phyloP scores from a whole-genome alignment of 2,888 invertebrate species.

The Ptychoptera albimana region DNA sequence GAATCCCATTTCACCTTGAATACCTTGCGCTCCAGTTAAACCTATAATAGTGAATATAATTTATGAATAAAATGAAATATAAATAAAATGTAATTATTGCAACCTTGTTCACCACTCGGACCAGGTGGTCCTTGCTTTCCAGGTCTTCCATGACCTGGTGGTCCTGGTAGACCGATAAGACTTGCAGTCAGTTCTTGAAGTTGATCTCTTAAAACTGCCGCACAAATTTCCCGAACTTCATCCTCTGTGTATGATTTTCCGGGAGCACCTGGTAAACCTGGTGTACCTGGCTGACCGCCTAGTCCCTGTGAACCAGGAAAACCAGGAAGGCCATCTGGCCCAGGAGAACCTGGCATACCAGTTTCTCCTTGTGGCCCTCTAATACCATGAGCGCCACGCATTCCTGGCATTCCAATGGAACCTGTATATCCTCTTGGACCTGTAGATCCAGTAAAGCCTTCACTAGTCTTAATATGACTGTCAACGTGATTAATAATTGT shows the following conservation, averaged over 20 bases:
- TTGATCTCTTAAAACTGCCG: constrained; percentile 53
- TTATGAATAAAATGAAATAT: background rate
- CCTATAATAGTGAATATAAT: constrained; percentile 26
- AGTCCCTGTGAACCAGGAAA: constrained; percentile 26
- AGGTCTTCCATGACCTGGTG: constrained; percentile 43
- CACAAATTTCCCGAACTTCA: constrained; percentile 51
- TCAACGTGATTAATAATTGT: constrained; percentile 38
- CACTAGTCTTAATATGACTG: constrained; percentile 59
- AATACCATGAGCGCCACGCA: constrained; percentile 35
- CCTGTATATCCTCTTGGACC: constrained; percentile 47
- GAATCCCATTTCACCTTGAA: constrained; percentile 49
- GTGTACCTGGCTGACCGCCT: constrained; percentile 49
- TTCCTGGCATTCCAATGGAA: constrained; percentile 22
- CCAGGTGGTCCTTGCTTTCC: constrained; percentile 39
- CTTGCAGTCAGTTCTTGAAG: background rate
- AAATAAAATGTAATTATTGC: too few relatives aligned
- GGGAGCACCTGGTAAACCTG: constrained; percentile 40
- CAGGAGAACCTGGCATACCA: constrained; percentile 60
- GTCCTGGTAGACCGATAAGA: constrained; percentile 38
- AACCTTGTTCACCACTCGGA: constrained; percentile 44
- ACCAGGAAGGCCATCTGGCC: constrained; percentile 43
- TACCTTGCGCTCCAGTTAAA: constrained; percentile 37
- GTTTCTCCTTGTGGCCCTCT: constrained; percentile 52
- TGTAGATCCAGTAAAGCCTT: constrained; percentile 52
- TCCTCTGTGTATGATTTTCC: constrained; percentile 26